Conservation (phyloP, 1,140 invertebrate species). For the Philotrypesis tridentata region DNA sequence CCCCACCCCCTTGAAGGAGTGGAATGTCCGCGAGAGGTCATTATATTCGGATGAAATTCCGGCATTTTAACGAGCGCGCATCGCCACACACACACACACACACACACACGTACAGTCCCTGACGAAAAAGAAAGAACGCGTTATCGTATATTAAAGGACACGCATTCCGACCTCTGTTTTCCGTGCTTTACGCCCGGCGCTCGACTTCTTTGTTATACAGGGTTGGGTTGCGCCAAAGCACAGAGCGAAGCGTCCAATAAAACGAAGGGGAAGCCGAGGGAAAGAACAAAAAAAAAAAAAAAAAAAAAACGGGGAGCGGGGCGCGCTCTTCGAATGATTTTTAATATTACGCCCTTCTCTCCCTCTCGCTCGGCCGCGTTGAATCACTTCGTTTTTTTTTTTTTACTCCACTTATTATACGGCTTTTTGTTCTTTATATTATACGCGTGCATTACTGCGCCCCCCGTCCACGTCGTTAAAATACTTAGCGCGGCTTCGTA, state of each 20-base stretch:
- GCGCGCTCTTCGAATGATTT: conserved; percentile 26
- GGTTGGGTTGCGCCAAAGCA: no score
- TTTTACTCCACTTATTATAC: no score
- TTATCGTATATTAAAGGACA: conserved; percentile 42
- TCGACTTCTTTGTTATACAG: conserved; percentile 23
- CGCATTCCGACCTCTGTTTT: conserved; percentile 20
- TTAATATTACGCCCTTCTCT: neutral
- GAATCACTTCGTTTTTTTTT: neutral
- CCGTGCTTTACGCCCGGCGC: neutral
- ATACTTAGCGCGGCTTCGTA: neutral
- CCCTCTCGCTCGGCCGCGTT: neutral
- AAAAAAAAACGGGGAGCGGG: neutral
- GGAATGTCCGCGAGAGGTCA: neutral
- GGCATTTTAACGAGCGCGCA: conserved; percentile 30
- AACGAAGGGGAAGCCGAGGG: no score
- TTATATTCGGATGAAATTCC: conserved; percentile 17
- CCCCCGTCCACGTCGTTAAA: neutral
- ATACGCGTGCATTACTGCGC: neutral
- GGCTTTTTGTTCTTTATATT: neutral
- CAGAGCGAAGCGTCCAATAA: no score
- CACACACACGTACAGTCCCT: no score
- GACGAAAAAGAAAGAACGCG: conserved; percentile 23
- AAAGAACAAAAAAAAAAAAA: neutral
- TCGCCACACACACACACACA: no score
- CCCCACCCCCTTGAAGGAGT: no score